phyloP scores from a whole-genome alignment of 2,888 invertebrate genomes.

The Sturmia bella region DNA sequence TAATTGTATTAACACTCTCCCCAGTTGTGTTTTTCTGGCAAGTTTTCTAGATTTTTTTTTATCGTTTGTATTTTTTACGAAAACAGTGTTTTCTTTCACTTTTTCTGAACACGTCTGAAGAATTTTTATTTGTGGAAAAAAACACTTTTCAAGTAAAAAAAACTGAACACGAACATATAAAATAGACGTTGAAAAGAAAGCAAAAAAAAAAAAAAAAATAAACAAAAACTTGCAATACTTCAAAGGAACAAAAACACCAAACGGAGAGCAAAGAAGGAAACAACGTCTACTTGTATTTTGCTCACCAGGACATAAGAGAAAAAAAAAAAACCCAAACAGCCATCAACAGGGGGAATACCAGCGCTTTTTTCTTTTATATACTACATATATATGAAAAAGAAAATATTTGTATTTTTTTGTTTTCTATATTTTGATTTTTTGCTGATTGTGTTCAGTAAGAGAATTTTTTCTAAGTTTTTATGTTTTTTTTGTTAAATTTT shows the following conservation, averaged over 20 bases:
- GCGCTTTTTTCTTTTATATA: conserved; percentile 37
- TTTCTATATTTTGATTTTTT: conserved; percentile 27
- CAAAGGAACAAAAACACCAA: conserved; percentile 33
- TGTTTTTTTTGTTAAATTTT: neutral
- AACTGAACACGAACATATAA: conserved; percentile 10
- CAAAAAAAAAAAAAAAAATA: no score
- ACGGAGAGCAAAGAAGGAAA: conserved; percentile 1
- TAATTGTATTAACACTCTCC: neutral
- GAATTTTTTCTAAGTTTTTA: conserved; percentile 59
- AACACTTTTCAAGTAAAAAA: conserved; percentile 7
- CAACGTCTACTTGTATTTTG: conserved; percentile 50
- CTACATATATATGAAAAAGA: conserved; percentile 11
- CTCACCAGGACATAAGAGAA: conserved; percentile 25
- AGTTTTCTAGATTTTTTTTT: conserved; percentile 8
- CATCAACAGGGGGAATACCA: conserved; percentile 54
- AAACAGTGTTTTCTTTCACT: conserved; percentile 13
- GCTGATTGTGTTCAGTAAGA: conserved; percentile 4
- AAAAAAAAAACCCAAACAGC: conserved; percentile 28
- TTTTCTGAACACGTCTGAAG: conserved; percentile 31
- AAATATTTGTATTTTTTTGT: conserved; percentile 8
- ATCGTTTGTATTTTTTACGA: conserved; percentile 54
- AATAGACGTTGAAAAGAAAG: conserved; percentile 27
- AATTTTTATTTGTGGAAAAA: conserved; percentile 40
- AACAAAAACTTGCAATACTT: conserved; percentile 46
- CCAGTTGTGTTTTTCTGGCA: neutral